Evolutionary conservation across 2,797 vertebrate genomes (phyloP).

Genomic region (Myotis daubentonii): DNA sequence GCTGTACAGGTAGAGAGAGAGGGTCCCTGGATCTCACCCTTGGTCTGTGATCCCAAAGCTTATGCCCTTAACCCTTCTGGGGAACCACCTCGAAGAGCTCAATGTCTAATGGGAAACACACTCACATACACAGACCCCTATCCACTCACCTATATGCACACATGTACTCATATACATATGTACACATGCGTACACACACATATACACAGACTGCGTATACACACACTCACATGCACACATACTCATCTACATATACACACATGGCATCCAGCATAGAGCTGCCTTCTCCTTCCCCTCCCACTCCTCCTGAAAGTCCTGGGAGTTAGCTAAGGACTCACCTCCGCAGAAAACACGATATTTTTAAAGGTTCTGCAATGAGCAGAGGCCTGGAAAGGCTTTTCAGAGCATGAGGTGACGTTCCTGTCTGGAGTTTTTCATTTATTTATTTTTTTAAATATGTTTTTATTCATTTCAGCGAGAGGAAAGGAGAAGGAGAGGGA

Average conservation of each 20-base stretch:
- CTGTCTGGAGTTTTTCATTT: conserved; percentile 64
- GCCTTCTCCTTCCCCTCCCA: conserved; percentile 7
- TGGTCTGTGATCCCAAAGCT: not conserved
- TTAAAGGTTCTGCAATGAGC: conserved; percentile 63
- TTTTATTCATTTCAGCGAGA: no score
- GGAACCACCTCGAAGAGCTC: not conserved
- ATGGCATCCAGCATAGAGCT: not conserved
- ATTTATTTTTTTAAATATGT: no score
- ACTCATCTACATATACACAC: not conserved
- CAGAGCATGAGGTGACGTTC: conserved; percentile 61
- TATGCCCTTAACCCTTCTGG: not conserved
- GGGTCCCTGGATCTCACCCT: not conserved
- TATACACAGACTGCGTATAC: not conserved
- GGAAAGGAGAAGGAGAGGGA: no score
- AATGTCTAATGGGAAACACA: not conserved
- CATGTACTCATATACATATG: not conserved
- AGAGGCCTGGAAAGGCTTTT: conserved; percentile 64
- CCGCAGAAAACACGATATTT: conserved; percentile 47
- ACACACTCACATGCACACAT: not conserved
- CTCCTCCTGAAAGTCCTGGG: conserved; percentile 43
- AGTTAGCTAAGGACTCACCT: conserved; percentile 16
- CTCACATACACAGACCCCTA: not conserved
- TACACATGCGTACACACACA: not conserved
- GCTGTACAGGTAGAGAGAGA: not conserved
- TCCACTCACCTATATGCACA: no score